phyloP scores from a whole-genome alignment of 35 echinoderm and acorn worm species.

The Stichopus chloronotus region DNA sequence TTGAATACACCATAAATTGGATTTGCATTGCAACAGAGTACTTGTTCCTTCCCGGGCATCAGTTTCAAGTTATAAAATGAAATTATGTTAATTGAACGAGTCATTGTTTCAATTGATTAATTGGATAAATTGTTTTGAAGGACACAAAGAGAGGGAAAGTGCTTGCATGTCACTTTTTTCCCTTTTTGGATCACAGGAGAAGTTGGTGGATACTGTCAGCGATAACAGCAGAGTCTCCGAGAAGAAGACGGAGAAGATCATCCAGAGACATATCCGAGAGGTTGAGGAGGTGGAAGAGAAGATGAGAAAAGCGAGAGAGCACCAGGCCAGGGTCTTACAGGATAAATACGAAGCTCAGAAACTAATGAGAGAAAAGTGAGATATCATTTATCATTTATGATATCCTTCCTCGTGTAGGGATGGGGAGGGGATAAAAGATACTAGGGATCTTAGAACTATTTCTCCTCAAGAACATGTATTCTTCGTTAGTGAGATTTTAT shows the following conservation, averaged over 20 bases:
- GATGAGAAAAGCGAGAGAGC: conserved; percentile 73
- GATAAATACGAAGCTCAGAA: conserved; percentile 86
- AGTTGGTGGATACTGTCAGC: conserved; percentile 80
- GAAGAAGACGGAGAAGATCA: conserved; percentile 76
- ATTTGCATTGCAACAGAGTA: too few relatives aligned
- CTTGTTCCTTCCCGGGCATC: too few relatives aligned
- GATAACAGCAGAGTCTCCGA: conserved; percentile 71
- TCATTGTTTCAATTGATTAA: too few relatives aligned
- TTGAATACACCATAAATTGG: too few relatives aligned
- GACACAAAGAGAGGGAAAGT: background rate
- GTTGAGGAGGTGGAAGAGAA: conserved; percentile 84
- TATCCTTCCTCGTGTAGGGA: background rate
- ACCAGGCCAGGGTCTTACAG: conserved; percentile 76
- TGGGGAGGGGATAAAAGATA: background rate
- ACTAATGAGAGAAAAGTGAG: conserved; percentile 83
- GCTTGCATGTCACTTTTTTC: background rate
- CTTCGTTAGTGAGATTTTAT: too few relatives aligned
- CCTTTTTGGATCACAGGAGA: conserved; percentile 34
- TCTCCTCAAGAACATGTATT: background rate
- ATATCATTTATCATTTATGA: background rate
- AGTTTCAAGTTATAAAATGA: too few relatives aligned
- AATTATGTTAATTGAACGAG: too few relatives aligned
- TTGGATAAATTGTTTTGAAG: background rate
- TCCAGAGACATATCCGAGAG: conserved; percentile 76
- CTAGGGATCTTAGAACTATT: background rate